These are phyloP conservation scores for Mesaphorura yosii DNA, from an alignment of 1,140 invertebrate genomes.

Conservation along the genomic window DNA sequence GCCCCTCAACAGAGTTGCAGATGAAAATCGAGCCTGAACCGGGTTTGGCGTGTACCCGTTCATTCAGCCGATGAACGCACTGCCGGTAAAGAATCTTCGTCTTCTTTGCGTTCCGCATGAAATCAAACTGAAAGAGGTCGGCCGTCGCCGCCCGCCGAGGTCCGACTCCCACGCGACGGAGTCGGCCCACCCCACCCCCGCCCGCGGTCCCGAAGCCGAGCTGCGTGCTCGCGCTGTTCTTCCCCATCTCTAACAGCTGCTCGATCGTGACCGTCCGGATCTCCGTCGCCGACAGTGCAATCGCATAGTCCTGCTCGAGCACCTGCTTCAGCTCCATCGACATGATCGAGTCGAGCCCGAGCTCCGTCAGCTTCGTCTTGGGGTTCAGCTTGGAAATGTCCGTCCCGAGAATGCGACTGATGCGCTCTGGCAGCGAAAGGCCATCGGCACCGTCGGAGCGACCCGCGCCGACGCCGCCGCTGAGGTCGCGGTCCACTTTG, in stretches of 20 bases:
- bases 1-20: background rate
- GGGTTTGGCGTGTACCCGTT: too few species aligned
- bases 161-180: too few species aligned
- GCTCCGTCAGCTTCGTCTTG: slow-evolving; percentile 65
- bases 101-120: background rate
- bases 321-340: slow-evolving; percentile 95
- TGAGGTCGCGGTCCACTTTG: slow-evolving; percentile 24
- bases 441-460: too few species aligned
- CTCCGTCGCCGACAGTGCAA: background rate
- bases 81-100: background rate
- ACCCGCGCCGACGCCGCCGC: background rate
- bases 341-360: slow-evolving; percentile 96
- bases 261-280: background rate
- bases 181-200: too few species aligned
- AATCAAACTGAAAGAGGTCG: background rate
- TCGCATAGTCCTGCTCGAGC: slow-evolving; percentile 47
- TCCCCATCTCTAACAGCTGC: background rate
- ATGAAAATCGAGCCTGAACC: background rate
- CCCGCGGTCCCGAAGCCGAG: background rate
- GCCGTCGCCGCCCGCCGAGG: too few species aligned
- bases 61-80: too few species aligned
- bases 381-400: slow-evolving; percentile 43
- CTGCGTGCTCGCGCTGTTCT: background rate
- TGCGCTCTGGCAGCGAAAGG: slow-evolving; percentile 40
- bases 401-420: slow-evolving; percentile 24